Conservation (phyloP, 2,888 invertebrate species). For the Saturnia pavonia region DNA sequence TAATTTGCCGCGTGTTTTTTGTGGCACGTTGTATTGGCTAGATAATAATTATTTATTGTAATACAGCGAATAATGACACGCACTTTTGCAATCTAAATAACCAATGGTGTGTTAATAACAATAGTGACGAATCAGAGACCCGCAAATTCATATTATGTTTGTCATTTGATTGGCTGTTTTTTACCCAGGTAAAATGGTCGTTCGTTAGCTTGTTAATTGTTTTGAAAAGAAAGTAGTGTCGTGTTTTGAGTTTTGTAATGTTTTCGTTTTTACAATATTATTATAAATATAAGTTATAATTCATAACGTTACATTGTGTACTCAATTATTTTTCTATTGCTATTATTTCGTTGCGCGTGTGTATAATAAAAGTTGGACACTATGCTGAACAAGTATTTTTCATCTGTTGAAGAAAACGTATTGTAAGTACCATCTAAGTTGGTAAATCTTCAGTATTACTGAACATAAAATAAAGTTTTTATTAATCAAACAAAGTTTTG, state of each 20-base stretch:
- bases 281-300: too few relatives aligned
- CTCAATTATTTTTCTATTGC: background rate
- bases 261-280: background rate
- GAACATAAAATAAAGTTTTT: background rate
- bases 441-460: background rate
- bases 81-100: background rate
- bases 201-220: background rate
- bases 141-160: background rate
- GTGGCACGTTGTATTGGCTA: too few relatives aligned
- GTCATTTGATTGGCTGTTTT: constrained; percentile 1
- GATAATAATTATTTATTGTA: too few relatives aligned
- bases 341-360: background rate
- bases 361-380: background rate
- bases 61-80: too few relatives aligned
- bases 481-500: background rate
- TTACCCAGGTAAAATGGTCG: constrained; percentile 2
- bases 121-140: background rate
- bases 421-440: too few relatives aligned
- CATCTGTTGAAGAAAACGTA: constrained; percentile 44
- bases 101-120: background rate
- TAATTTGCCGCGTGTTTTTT: too few relatives aligned
- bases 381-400: constrained; percentile 54
- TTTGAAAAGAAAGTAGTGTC: background rate
- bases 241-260: background rate
- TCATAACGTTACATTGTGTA: background rate